phyloP scores from a whole-genome alignment of 30 jellyfish, hydroid and myxozoan genomes.

The Phacellophora camtschatica region DNA sequence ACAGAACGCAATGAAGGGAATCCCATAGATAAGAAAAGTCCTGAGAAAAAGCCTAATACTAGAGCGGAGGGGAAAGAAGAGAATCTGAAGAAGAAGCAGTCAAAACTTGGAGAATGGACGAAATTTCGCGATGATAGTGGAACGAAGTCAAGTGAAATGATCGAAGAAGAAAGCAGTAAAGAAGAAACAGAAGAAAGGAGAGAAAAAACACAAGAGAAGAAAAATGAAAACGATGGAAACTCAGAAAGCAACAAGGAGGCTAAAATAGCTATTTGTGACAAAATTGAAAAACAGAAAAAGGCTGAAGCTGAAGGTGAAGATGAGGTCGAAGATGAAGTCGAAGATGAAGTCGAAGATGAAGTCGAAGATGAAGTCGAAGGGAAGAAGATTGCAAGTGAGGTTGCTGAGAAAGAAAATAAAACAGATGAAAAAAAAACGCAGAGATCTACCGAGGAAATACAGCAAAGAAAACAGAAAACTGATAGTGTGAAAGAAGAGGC shows the following conservation, averaged over 20 bases:
- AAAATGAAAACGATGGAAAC: not conserved
- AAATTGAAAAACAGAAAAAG: not conserved
- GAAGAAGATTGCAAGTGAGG: not conserved
- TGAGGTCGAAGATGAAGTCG: not conserved
- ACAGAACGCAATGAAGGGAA: not conserved
- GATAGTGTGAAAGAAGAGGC: not conserved
- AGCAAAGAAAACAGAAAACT: not conserved
- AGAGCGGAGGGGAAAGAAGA: not conserved
- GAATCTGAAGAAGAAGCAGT: not conserved
- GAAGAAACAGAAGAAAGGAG: not conserved
- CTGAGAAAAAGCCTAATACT: not conserved
- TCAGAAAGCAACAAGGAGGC: not conserved
- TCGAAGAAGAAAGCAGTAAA: not conserved
- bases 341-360: not conserved
- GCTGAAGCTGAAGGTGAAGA: not conserved
- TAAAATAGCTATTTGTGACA: not conserved
- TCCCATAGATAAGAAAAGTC: not conserved
- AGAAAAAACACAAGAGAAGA: not conserved
- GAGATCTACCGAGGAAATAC: not conserved
- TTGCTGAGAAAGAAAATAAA: not conserved
- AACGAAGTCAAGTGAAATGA: not conserved
- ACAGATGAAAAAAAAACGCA: not conserved
- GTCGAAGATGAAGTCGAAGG: not conserved
- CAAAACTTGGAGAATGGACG: not conserved
- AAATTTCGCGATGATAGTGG: not conserved